These are phyloP conservation scores for Egretta garzetta DNA, from an alignment of 2,113 vertebrate genomes.

Conservation along the genomic window DNA sequence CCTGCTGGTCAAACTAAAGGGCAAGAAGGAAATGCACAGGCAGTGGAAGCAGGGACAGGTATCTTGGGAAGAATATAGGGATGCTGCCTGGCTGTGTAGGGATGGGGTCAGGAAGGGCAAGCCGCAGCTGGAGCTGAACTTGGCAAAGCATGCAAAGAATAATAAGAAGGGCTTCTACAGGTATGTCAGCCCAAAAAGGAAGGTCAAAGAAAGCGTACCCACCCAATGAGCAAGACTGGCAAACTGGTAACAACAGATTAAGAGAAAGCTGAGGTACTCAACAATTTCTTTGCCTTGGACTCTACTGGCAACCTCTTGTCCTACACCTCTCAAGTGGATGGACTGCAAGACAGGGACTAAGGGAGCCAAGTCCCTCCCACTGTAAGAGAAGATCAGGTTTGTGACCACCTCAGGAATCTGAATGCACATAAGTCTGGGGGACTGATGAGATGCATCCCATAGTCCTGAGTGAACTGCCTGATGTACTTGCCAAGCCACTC, in stretches of 20 bases:
- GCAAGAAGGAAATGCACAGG: not conserved
- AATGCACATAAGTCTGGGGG: not conserved
- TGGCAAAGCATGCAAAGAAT: not conserved
- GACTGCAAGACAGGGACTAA: too few species aligned
- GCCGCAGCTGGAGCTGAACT: rapidly evolving
- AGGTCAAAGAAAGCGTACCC: too few species aligned
- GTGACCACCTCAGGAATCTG: not conserved
- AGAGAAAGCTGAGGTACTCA: not conserved
- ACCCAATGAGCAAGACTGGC: not conserved
- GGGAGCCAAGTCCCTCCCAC: too few species aligned
- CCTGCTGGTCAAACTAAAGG: not conserved
- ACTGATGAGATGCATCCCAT: not conserved
- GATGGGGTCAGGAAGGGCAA: not conserved
- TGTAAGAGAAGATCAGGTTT: not conserved
- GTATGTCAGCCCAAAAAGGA: not conserved
- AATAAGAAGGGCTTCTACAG: not conserved
- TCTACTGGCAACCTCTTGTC: not conserved
- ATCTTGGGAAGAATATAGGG: not conserved
- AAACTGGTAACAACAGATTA: not conserved
- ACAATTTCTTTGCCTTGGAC: not conserved
- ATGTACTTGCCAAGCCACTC: too few species aligned
- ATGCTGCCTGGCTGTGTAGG: not conserved
- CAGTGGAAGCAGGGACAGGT: not conserved
- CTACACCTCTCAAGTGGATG: not conserved
- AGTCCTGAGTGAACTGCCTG: too few species aligned